Evolutionary conservation across 2,888 invertebrate genomes (phyloP), one percentile per base, ranked within the genome.

Genomic region (Drosophila sordidula): DNA sequence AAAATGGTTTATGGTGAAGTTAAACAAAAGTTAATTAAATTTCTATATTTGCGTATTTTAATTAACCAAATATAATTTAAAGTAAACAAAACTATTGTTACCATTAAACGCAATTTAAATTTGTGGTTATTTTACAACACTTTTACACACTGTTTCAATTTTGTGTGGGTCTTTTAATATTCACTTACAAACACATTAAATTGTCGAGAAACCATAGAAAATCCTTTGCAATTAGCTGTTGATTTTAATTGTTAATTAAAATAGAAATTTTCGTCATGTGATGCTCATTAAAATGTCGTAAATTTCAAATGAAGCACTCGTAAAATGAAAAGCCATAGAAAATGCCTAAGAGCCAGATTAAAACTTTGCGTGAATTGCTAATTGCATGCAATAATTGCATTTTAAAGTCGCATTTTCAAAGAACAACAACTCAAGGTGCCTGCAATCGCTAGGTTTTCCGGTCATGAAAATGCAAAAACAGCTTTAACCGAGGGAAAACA

Each of bases 301-400:
- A 77, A 42, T 22, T 50, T 34, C 2, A 34, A 49, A 34, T 32
- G 22, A 61, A 50, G 12, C 16, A 18, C 18, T 57, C 57, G 42
- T 70, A 34, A 76, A 63, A 54, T 49, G 51, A 9, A 32, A 63
- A 32, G 34, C 32, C 34, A 25, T 22, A 42, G 44, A 52, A 54
- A 71, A 22, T 8, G 50, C 36, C 18, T 36, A 16, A 57, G 22
- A 26, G 25, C 50, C 9, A 11, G 46, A 18, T 73, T 51, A 51
- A 51, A 51, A 47, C 18, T 12, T 47, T 6, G 36, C 6, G 12
- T 16, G 39, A 77, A 57, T 66, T 46, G 32, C 57, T 72, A 54
- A 74, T 72, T 34, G 41, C 67, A 52, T 65, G 66, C 65, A 66
- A 59, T 44, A 59, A 45, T 59, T 77, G 66, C 73, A 77, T 34